These are phyloP conservation scores for Dolichoris vasculosae DNA, from an alignment of 1,140 invertebrate species.

Conservation along the genomic window DNA sequence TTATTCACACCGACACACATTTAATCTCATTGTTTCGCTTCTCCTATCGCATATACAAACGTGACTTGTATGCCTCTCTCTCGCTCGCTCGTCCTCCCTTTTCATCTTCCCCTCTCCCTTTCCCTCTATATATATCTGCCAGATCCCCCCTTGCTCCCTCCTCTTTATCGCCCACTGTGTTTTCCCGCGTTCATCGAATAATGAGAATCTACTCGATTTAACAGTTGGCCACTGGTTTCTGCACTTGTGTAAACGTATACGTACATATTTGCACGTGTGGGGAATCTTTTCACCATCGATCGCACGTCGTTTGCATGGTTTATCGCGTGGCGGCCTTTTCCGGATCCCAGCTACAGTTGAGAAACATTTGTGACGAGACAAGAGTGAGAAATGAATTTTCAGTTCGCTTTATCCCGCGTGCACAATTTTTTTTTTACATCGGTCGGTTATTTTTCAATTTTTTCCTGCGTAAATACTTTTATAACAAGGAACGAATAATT, in stretches of 20 bases:
- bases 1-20: background rate
- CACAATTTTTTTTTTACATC: constrained; percentile 1
- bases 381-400: constrained; percentile 25
- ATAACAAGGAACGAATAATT: background rate
- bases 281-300: constrained; percentile 38
- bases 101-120: constrained; percentile 47
- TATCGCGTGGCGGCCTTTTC: constrained; percentile 12
- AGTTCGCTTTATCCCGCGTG: constrained; percentile 6
- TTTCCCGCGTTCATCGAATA: constrained; percentile 54
- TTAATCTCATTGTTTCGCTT: constrained; percentile 21
- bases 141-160: constrained; percentile 22
- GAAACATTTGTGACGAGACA: constrained; percentile 18
- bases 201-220: constrained; percentile 50
- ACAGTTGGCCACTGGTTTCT: background rate
- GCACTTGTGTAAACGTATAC: background rate
- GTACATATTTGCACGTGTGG: background rate
- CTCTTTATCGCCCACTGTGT: background rate
- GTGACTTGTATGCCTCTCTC: background rate
- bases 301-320: constrained; percentile 40
- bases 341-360: background rate
- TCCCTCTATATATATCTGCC: no score
- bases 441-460: background rate
- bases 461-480: background rate
- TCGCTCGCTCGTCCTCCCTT: background rate
- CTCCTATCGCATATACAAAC: background rate